These are phyloP conservation scores for Ophion ventricosus DNA, from an alignment of 2,888 invertebrate species.

Conservation along the genomic window DNA sequence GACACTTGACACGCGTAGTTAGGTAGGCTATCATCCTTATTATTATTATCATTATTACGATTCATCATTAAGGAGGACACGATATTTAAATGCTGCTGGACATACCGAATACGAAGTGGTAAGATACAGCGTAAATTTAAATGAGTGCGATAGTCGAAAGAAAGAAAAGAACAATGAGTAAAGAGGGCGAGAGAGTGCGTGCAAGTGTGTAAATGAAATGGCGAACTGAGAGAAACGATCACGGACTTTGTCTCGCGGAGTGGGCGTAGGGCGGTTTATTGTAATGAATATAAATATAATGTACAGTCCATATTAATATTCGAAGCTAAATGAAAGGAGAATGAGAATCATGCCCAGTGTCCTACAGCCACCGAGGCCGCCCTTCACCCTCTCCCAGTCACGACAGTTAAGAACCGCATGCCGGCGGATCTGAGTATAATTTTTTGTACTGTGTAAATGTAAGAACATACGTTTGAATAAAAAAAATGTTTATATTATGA, in stretches of 20 bases:
- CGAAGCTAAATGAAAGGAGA: conserved; percentile 61
- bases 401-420: conserved; percentile 81
- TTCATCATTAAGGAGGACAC: conserved; percentile 77
- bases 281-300: conserved; percentile 70
- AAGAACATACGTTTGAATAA: conserved; percentile 90
- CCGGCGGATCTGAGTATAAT: conserved; percentile 85
- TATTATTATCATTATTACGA: conserved; percentile 73
- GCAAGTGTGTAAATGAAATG: conserved; percentile 51
- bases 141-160: conserved; percentile 63
- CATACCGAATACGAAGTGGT: conserved; percentile 66
- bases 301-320: conserved; percentile 77
- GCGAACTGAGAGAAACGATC: conserved; percentile 57
- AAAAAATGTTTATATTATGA: conserved; percentile 85
- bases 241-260: conserved; percentile 52
- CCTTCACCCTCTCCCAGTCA: conserved; percentile 80
- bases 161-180: conserved; percentile 30
- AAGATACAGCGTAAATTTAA: conserved; percentile 48
- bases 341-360: conserved; percentile 69
- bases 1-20: conserved; percentile 79
- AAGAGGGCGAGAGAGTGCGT: conserved; percentile 59
- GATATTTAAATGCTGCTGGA: conserved; percentile 82
- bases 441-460: conserved; percentile 95
- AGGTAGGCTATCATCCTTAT: conserved; percentile 78
- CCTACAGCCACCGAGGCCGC: conserved; percentile 74
- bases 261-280: conserved; percentile 52